Base-by-base conservation (phyloP, 2,888 invertebrate species). In the Deilephila porcellus region DNA sequence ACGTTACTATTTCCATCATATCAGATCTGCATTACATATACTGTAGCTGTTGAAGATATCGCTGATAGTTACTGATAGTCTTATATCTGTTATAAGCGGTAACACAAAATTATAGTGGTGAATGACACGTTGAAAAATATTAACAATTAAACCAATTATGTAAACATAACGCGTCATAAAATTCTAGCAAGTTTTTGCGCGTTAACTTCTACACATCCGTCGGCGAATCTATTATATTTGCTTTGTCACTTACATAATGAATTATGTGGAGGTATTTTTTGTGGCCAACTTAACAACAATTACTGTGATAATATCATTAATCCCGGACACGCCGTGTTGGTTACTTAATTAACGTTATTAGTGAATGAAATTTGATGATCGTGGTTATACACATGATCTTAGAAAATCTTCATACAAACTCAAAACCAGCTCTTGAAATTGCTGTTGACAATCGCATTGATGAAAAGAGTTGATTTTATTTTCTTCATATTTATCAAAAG, bases 231-330 rank as follows among this genome's bases (percentile, higher is more conserved):
- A 34, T 45, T 63, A 63, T 64, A 64, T 45, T 64, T 64, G 37
- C 45, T 11, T 4, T 37, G 64, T 34, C n/a, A n/a, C n/a, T 64
- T 64, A 20, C 64, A 37, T 64, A 60, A 60, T 29, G 60, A 60
- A 8, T 45, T 20, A 37, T 64, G 37, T 19, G 20, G 7, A 11
- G 20, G 37, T 45, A 8, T 64, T 64, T 45, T 64, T 64, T 20
- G 8, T 20, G 20, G 4, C 20, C 8, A 37, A 11, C 45, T 20
- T 64, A 34, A 37, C 34, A 37, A 1, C 7, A 17, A 63, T 37
- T 60, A 63, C n/a, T 8, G 37, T n/a, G n/a, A 64, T 64, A 45
- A 20, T 45, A 45, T 62, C 19, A 62, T 32, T 62, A 62, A 5
- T 17, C 32, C 32, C 62, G 62, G 62, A 62, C 34, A 62, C 62